Evolutionary conservation across 2,113 vertebrate genomes (phyloP), one percentile per base, ranked within the genome.

Genomic region (Tragelaphus strepsiceros): DNA sequence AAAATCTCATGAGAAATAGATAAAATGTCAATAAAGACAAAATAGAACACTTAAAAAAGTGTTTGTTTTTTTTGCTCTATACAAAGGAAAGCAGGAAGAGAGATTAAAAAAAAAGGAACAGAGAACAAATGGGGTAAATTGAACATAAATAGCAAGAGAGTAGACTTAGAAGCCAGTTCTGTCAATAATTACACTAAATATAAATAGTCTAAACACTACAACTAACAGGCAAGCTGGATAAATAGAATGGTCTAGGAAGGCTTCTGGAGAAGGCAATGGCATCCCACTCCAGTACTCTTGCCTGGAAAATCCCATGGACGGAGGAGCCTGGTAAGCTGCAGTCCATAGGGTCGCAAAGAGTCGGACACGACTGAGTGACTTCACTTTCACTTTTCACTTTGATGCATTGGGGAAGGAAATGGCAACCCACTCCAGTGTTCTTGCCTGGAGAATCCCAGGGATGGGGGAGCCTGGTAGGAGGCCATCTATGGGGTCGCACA

Each of bases 161-260:
- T 58, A 19, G 43, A 89, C 54, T 24, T 82, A 90, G 51, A 90
- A 80, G 32, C 14, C 53, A 88, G 59, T 32, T 56, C 15, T 61
- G 51, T 58, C n/a, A 64, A 59, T 64, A 94, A 95, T 86, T 82
- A 83, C 21, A 92, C 81, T 94, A 96, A 78, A 90, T 56, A 53
- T 64, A 58, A 86, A 54, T 39, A n/a, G 21, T 64, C 61, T 58
- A 84, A 91, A 74, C 4, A 53, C 30, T 82, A 30, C 19, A 59
- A 35, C 46, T 49, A 84, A 89, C 81, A 80, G 32, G 35, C 19
- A 77, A 46, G 5, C 22, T 81, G 26, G 58, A 62, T 64, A 64
- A 84, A 53, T 19, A 35, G 46, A n/a, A 81, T 46, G 39, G 16
- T 84, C 16, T 46, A 54, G 85, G 35, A 82, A 90, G 56, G 7